Evolutionary conservation across 1,140 invertebrate genomes (phyloP).

Genomic region (Eueides isabella): DNA sequence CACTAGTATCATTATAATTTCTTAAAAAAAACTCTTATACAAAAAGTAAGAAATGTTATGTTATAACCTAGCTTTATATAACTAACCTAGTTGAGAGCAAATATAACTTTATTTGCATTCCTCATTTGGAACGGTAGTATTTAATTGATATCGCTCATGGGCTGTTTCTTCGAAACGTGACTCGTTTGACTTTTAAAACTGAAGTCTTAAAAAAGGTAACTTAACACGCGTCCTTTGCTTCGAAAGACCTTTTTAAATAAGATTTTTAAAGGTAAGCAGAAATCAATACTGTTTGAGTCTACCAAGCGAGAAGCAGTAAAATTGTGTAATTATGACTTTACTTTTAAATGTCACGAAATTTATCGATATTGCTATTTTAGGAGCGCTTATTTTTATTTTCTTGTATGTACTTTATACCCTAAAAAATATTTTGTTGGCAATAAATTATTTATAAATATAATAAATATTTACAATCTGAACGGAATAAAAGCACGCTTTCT

Average conservation of each 20-base stretch:
- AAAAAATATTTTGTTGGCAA: background rate
- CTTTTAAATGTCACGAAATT: conserved; percentile 3
- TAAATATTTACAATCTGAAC: background rate
- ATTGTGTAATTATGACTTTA: conserved; percentile 9
- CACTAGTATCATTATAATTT: background rate
- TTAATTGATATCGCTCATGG: conserved; percentile 30
- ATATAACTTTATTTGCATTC: conserved; percentile 31
- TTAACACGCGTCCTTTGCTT: conserved; percentile 27
- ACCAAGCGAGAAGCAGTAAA: conserved; percentile 13
- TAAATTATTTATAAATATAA: background rate
- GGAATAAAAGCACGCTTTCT: background rate
- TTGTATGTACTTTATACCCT: background rate
- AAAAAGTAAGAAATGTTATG: background rate
- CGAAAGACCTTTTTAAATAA: conserved; percentile 22
- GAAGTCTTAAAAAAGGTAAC: conserved; percentile 29
- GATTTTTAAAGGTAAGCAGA: conserved; percentile 32
- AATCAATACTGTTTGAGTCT: conserved; percentile 24
- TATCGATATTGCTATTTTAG: conserved; percentile 15
- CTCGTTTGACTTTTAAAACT: conserved; percentile 30
- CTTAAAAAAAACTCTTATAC: background rate
- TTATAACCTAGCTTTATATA: background rate
- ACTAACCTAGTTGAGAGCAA: conserved; percentile 32
- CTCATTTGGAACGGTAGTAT: conserved; percentile 31
- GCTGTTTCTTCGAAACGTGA: conserved; percentile 30
- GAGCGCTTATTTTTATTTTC: background rate